Percentiles rank a stretch among this genome's conserved stretches.
Conservation (phyloP, 2,113 vertebrate species). For the Notothenia coriiceps region DNA sequence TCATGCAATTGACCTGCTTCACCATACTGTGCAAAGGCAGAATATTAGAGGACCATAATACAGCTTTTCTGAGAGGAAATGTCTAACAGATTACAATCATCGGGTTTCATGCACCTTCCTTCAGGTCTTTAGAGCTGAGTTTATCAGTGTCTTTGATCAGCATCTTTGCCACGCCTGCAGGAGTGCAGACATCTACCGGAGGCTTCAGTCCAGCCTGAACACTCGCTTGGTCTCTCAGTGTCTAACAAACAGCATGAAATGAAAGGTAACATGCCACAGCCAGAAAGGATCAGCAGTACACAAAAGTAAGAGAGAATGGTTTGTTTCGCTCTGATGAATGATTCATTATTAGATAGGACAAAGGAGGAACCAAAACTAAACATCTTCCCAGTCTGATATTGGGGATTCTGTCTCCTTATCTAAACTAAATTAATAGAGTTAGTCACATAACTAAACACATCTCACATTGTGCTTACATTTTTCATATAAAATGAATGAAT, state of each 20-base stretch:
- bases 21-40: neutral
- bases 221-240: slow-evolving; percentile 54
- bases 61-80: neutral
- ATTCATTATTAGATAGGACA: neutral
- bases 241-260: slow-evolving; percentile 18
- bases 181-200: slow-evolving; percentile 84
- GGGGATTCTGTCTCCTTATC: slow-evolving; percentile 1
- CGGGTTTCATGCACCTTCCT: slow-evolving; percentile 83
- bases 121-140: slow-evolving; percentile 85
- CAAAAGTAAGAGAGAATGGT: too few relatives aligned
- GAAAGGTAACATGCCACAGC: neutral
- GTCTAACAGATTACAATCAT: neutral
- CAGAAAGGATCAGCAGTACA: neutral
- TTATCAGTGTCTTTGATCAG: slow-evolving; percentile 89
- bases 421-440: neutral
- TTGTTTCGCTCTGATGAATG: neutral
- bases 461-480: neutral
- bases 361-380: neutral
- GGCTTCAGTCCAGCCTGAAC: slow-evolving; percentile 80
- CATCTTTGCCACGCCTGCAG: slow-evolving; percentile 89
- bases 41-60: neutral
- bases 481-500: neutral
- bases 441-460: neutral
- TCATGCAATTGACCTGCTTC: neutral
- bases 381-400: neutral